Evolutionary conservation across 2,113 vertebrate species (phyloP), one percentile per base, ranked within the genome.

Genomic region (Sebastes fasciatus): DNA sequence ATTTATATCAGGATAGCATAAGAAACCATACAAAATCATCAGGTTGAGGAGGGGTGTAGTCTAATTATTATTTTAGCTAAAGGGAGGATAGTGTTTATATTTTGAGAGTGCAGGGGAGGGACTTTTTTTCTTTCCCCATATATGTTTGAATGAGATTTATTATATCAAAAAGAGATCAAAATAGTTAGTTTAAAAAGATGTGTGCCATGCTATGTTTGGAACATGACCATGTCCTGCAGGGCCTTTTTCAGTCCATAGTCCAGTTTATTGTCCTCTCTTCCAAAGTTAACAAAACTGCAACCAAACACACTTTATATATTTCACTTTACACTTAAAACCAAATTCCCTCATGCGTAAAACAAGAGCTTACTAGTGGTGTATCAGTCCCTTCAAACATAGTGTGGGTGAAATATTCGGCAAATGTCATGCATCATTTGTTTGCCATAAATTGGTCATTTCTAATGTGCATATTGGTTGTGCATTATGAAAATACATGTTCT

Each of bases 311-410:
- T 58, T 72, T 4, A 58, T 58, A 42, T 42, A 70, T 55, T 72
- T 58, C 52, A 72, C 46, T 51, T 74, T 74, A 16, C 45, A 48
- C 26, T 74, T 48, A 49, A 74, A 61, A 62, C 16, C 14, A 74
- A 17, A 54, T 65, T 43, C 14, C 23, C 16, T 74, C 17, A 40
- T 34, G 45, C 6, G 3, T 74, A 11, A n/a, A 58, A 26, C 54
- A 55, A 45, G 67, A 70, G 34, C 13, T 57, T 40, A 40, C 16
- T 51, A 46, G 23, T 51, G n/a, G 26, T 74, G 17, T 19, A 13
- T 10, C 57, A 34, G 71, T 46, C 43, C 19, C 2, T 19, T 60
- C 4, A 46, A 23, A 55, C 17, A 16, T 5, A 16, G 14, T 23
- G n/a, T 55, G 34, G 3, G 19, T 73, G 19, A 10, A 49, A 61